Evolutionary conservation across 1,140 invertebrate species (phyloP), one percentile per base, ranked within the genome.

Genomic region (Mycetomoellerius zeteki): DNA sequence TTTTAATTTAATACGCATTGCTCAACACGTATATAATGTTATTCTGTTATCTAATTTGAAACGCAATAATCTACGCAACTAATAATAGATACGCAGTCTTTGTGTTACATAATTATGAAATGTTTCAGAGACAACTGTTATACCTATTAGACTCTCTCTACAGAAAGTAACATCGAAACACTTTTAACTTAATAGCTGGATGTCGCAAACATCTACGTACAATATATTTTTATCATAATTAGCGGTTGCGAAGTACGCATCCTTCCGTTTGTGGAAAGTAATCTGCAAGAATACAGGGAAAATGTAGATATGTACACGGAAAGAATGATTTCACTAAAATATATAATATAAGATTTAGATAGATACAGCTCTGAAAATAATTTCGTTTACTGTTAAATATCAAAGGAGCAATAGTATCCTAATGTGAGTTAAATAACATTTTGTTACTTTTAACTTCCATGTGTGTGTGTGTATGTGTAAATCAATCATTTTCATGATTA

Each of bases 121-220:
- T 19, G 16, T 50, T 52, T 52, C 43, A 52, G 8, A 52, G 8
- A 52, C 7, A 27, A 72, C 47, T 50, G 19, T 76, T 37, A 21
- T 16, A 50, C 3, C 8, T 69, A 16, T 56, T 37, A 58, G 14
- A 37, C n/a, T 37, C 16, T 4, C 6, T n/a, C n/a, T n/a, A 14
- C 19, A 58, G 7, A 75, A 75, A 73, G 30, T 16, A n/a, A 37
- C 50, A 16, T 56, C 24, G 37, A 62, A 56, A 47, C 12, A 47
- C 14, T 67, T 67, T 67, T 52, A 67, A 19, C 43, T 80, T 80
- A 47, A 47, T 52, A 52, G 4, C 14, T 43, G 27, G 14, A 24
- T 37, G 10, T 52, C n/a, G 43, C 16, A 67, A 65, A 50, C 19
- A 52, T 50, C 0, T 50, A 50, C 14, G 47, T 50, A 19, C 10